Percentiles rank a stretch among this genome's conserved stretches.
Evolutionary conservation across 1,140 invertebrate species (phyloP).

Genomic region (Euwallacea fornicatus): DNA sequence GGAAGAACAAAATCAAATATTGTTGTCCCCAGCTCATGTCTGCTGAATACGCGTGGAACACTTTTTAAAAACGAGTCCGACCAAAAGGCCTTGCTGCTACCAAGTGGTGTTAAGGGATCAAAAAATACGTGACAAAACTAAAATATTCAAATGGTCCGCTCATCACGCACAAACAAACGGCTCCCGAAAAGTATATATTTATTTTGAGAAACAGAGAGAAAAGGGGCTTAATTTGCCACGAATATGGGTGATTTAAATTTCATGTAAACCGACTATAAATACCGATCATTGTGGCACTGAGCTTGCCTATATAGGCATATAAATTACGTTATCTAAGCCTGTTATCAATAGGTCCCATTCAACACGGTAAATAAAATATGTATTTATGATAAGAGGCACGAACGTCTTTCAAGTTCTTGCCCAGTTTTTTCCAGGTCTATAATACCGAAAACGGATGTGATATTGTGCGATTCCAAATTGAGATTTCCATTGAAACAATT

Average conservation of each 20-base stretch:
- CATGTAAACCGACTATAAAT: slow-evolving; percentile 3
- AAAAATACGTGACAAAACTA: slow-evolving; percentile 23
- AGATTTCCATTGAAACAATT: not conserved
- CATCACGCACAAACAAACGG: slow-evolving; percentile 12
- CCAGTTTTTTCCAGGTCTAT: no score
- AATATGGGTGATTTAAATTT: not conserved
- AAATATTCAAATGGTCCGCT: slow-evolving; percentile 1
- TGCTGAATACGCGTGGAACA: no score
- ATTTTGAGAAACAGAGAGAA: not conserved
- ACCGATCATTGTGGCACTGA: not conserved
- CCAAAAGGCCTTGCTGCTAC: slow-evolving; percentile 1
- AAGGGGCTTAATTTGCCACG: slow-evolving; percentile 1
- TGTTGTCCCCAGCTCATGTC: no score
- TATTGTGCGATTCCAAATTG: no score
- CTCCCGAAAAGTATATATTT: not conserved
- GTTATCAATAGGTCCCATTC: not conserved
- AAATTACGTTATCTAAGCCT: not conserved
- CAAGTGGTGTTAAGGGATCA: slow-evolving; percentile 17
- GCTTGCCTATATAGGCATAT: not conserved
- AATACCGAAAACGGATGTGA: no score
- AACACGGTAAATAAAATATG: not conserved
- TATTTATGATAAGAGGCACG: slow-evolving; percentile 2
- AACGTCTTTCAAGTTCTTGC: not conserved
- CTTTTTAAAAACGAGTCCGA: no score
- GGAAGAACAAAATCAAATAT: no score